Evolutionary conservation across 1,140 invertebrate genomes (phyloP).

Genomic region (Polypedilum vanderplanki): DNA sequence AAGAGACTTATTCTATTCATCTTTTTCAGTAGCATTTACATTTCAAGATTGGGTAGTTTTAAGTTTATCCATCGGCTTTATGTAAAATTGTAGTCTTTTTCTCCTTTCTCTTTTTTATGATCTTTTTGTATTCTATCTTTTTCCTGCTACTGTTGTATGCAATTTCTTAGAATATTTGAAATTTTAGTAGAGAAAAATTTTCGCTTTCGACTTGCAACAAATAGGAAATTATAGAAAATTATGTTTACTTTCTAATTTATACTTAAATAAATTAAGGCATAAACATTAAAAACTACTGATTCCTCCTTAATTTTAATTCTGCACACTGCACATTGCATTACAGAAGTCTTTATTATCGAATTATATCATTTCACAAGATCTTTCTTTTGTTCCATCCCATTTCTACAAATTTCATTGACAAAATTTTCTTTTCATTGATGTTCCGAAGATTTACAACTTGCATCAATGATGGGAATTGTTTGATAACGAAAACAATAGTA

Average conservation of each 20-base stretch:
- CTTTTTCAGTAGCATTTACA: background rate
- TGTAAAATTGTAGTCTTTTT: background rate
- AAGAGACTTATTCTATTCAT: background rate
- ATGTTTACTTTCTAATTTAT: too few relatives aligned
- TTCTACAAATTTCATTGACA: conserved; percentile 5
- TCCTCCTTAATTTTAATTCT: background rate
- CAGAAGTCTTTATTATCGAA: background rate
- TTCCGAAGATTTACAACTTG: background rate
- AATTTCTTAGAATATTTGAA: too few relatives aligned
- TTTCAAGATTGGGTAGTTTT: background rate
- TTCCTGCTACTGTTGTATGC: too few relatives aligned
- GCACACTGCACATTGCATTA: background rate
- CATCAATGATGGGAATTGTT: background rate
- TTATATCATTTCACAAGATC: background rate
- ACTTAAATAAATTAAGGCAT: too few relatives aligned
- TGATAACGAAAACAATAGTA: background rate
- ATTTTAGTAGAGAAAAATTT: too few relatives aligned
- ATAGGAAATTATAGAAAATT: too few relatives aligned
- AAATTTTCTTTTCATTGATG: background rate
- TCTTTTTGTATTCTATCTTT: too few relatives aligned
- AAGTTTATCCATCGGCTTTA: background rate
- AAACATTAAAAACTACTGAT: too few relatives aligned
- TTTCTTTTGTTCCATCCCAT: background rate
- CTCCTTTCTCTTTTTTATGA: background rate
- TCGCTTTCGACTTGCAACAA: too few relatives aligned